Conservation (phyloP, 2,888 invertebrate species). For the Macroteleia sp. region DNA sequence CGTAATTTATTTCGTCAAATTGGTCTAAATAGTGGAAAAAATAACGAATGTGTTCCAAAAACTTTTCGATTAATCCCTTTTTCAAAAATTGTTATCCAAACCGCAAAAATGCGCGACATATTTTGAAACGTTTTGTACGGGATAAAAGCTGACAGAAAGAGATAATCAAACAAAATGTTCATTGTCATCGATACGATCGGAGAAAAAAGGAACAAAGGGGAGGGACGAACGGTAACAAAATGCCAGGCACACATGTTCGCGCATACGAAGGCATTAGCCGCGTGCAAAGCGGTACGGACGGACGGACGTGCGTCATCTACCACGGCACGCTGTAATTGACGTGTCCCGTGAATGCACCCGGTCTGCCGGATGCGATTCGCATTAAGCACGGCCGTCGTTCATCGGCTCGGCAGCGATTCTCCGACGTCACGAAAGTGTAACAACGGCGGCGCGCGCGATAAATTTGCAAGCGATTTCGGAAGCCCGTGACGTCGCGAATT, state of each 20-base stretch:
- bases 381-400: slow-evolving; percentile 77
- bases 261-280: slow-evolving; percentile 41
- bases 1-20: too few species aligned
- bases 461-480: slow-evolving; percentile 67
- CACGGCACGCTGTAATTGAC: slow-evolving; percentile 75
- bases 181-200: slow-evolving; percentile 38
- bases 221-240: slow-evolving; percentile 23
- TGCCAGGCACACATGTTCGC: slow-evolving; percentile 35
- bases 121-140: slow-evolving; percentile 15
- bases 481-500: slow-evolving; percentile 59
- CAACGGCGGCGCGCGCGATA: slow-evolving; percentile 45
- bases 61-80: too few species aligned
- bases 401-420: slow-evolving; percentile 66
- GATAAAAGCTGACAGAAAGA: slow-evolving; percentile 17
- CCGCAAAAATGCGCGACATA: background rate
- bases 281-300: slow-evolving; percentile 43
- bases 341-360: slow-evolving; percentile 77
- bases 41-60: too few species aligned
- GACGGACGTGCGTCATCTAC: slow-evolving; percentile 71
- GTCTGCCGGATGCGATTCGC: slow-evolving; percentile 77
- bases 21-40: too few species aligned
- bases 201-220: slow-evolving; percentile 10
- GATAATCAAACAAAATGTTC: slow-evolving; percentile 46
- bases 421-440: slow-evolving; percentile 45
- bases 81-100: background rate